phyloP scores from a whole-genome alignment of 2,797 vertebrate genomes.

The Cichlasoma orientale region DNA sequence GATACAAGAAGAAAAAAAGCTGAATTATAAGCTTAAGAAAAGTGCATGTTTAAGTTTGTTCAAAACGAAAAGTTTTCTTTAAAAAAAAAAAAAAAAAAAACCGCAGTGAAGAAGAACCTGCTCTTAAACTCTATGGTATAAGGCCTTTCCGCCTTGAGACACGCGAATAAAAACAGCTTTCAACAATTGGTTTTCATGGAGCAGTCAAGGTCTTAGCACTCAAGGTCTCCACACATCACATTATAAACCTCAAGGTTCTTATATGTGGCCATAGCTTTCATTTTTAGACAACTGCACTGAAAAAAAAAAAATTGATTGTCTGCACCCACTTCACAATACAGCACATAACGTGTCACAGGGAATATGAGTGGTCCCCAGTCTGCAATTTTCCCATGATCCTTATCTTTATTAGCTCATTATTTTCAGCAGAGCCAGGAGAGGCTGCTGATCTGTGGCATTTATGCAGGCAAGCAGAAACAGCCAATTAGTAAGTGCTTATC shows the following conservation, averaged over 20 bases:
- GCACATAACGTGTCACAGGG: constrained; percentile 41
- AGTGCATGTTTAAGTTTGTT: not conserved
- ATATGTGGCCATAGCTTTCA: constrained; percentile 29
- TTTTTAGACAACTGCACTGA: constrained; percentile 26
- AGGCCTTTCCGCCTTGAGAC: constrained; percentile 21
- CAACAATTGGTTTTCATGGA: constrained; percentile 25
- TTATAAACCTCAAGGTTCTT: constrained; percentile 24
- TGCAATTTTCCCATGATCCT: constrained; percentile 76
- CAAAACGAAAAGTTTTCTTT: not conserved
- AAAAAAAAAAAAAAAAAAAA: not conserved
- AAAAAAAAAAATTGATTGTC: constrained; percentile 26
- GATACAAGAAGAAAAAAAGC: not conserved
- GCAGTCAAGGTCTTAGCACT: constrained; percentile 16
- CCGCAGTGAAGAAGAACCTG: not conserved
- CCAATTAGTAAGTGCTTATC: constrained; percentile 81
- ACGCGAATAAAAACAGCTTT: constrained; percentile 27
- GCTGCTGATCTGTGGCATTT: constrained; percentile 78
- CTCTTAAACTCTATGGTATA: not conserved
- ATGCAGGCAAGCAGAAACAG: constrained; percentile 68
- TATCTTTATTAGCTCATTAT: constrained; percentile 80
- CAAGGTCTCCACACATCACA: constrained; percentile 17
- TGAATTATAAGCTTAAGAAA: not conserved
- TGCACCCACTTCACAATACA: constrained; percentile 47
- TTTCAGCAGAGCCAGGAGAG: constrained; percentile 60
- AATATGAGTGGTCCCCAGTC: constrained; percentile 63